Base-by-base conservation (phyloP, 2,113 vertebrate species). In the Microtus ochrogaster region DNA sequence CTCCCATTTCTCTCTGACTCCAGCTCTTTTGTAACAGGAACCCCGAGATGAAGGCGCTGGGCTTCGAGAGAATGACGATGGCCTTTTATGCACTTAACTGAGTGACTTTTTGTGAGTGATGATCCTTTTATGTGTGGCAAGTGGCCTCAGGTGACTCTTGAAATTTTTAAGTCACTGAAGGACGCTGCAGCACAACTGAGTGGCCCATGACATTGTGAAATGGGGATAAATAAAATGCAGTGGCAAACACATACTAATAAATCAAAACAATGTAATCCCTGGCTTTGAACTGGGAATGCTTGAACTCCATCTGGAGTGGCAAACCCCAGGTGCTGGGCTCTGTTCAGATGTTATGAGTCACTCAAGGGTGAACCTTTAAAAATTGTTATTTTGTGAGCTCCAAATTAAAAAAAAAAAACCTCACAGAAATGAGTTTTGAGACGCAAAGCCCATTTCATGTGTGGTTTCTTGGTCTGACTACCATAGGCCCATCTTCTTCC, bases 271-370 rank as follows among this genome's bases (percentile, higher is more conserved):
- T 96, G 88, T 5, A 94, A 93, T 78, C 85, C 70, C 73, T 82
- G 30, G 77, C 85, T 95, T 94, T 97, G 97, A 98, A 98, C 52
- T 97, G 98, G 94, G 94, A 93, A 87, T 96, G 96, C 98, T 98
- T 98, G 83, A 24, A 95, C 72, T 92, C 85, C 90, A 82, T 98
- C 97, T 96, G 97, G 97, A 98, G 97, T 97, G 97, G 97, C 97
- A 94, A 97, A 94, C 97, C 98, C 91, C 16, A 70, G 84, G 93
- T 97, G 98, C 97, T 97, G 97, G 28, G 91, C 95, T 92, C 97
- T 94, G 98, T 96, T 94, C 98, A 98, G 97, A 77, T 88, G 92
- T 90, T 97, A 97, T 93, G 72, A 94, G 81, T 83, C 1, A 33
- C 96, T 96, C 90, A 94, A 72, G 76, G 94, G 39, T 58, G 47